Percentiles rank a stretch among this genome's conserved stretches.
Conservation (phyloP, 2,888 invertebrate species). For the Cephus spinipes region DNA sequence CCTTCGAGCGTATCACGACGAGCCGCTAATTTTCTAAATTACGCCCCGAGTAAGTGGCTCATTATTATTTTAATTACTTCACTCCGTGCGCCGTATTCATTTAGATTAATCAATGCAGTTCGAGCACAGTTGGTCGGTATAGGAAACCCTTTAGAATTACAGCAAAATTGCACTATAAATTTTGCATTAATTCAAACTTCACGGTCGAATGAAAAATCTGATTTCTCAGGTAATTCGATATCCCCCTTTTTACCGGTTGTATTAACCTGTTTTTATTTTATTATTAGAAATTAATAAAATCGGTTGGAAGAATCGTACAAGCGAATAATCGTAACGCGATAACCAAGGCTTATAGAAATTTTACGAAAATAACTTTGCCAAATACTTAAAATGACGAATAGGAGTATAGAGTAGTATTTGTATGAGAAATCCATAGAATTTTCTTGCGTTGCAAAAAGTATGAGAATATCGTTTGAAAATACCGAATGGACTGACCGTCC, state of each 20-base stretch:
- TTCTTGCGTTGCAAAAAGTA: neutral
- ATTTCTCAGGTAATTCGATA: too few relatives aligned
- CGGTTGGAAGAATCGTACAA: neutral
- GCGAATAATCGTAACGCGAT: neutral
- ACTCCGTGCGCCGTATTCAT: neutral
- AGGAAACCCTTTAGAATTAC: neutral
- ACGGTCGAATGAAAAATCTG: too few relatives aligned
- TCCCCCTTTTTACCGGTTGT: too few relatives aligned
- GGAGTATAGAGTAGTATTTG: neutral
- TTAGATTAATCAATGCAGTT: neutral
- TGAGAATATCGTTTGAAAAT: neutral
- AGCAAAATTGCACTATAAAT: neutral
- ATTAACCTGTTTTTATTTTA: neutral
- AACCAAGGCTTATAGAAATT: neutral
- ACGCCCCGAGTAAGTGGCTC: neutral
- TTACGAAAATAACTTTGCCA: neutral
- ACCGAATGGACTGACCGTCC: neutral
- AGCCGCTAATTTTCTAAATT: slow-evolving; percentile 7
- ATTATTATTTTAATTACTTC: slow-evolving; percentile 4
- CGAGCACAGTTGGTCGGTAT: neutral
- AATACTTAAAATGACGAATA: neutral
- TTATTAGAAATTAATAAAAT: neutral
- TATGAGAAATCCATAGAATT: neutral
- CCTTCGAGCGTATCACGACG: slow-evolving; percentile 1
- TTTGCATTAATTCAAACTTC: neutral